Evolutionary conservation across 2,113 vertebrate species (phyloP).

Genomic region (Phocoena phocoena): DNA sequence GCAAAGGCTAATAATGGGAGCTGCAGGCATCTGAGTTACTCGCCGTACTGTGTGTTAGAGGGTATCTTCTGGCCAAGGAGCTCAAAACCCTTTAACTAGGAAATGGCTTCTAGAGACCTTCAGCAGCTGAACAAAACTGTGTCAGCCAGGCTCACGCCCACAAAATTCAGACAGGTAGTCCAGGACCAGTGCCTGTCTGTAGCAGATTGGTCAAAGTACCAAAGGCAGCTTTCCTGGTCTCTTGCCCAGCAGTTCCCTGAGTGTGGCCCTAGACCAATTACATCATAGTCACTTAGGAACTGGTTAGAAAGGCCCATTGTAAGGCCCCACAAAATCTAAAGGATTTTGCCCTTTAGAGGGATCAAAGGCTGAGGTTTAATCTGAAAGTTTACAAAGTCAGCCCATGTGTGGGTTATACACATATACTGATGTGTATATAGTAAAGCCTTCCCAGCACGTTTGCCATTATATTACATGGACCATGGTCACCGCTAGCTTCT

Average conservation of each 20-base stretch:
- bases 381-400: conserved; percentile 14
- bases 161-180: not conserved
- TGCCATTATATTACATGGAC: not conserved
- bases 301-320: not conserved
- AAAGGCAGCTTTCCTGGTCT: not conserved
- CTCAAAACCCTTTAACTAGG: conserved; percentile 21
- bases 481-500: not conserved
- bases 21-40: conserved; percentile 37
- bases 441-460: not conserved
- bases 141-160: not conserved
- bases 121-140: not conserved
- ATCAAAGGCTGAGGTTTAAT: conserved; percentile 33
- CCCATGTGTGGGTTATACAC: not conserved
- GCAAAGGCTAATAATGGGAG: conserved; percentile 54
- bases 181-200: not conserved
- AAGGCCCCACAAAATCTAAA: not conserved
- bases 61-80: conserved; percentile 38
- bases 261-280: not conserved
- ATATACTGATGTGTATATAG: not conserved
- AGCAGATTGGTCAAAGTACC: not conserved
- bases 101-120: not conserved
- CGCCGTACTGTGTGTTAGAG: not conserved
- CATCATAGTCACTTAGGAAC: not conserved
- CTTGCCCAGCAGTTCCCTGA: not conserved
- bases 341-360: not conserved